phyloP scores from a whole-genome alignment of 1,140 invertebrate genomes.

The Triops cancriformis region DNA sequence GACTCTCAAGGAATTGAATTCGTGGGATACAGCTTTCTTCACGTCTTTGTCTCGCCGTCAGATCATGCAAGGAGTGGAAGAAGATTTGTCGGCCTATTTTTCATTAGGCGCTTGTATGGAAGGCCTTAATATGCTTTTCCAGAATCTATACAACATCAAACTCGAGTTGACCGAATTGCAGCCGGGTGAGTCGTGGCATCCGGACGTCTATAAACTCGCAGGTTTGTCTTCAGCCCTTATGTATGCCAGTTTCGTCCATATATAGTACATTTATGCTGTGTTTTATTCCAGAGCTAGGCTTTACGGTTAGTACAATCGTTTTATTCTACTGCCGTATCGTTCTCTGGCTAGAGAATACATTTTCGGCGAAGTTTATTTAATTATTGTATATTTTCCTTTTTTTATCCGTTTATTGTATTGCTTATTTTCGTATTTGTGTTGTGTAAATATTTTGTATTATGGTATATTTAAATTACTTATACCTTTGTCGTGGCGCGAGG shows the following conservation, averaged over 20 bases:
- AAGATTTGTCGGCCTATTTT: constrained; percentile 78
- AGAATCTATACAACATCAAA: constrained; percentile 67
- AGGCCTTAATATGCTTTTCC: constrained; percentile 76
- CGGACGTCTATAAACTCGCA: constrained; percentile 79
- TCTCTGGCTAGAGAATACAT: too few species aligned
- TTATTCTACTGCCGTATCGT: too few species aligned
- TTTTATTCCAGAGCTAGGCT: too few species aligned
- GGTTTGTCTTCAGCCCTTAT: constrained; percentile 38
- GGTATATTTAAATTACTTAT: too few species aligned
- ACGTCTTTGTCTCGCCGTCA: constrained; percentile 59
- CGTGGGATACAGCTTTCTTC: constrained; percentile 81
- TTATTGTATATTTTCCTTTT: too few species aligned
- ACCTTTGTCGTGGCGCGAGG: too few species aligned
- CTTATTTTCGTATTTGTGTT: background rate
- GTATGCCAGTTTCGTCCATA: too few species aligned
- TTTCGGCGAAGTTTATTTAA: too few species aligned
- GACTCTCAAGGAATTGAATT: constrained; percentile 44
- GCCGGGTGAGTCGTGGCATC: constrained; percentile 72
- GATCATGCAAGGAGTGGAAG: constrained; percentile 52
- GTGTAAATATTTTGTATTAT: too few species aligned
- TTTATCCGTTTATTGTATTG: background rate
- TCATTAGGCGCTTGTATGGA: constrained; percentile 93
- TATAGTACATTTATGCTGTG: too few species aligned
- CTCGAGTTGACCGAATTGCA: constrained; percentile 59
- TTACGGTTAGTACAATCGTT: too few species aligned